Conservation (phyloP, 1,140 invertebrate species). For the Chionoecetes opilio region DNA sequence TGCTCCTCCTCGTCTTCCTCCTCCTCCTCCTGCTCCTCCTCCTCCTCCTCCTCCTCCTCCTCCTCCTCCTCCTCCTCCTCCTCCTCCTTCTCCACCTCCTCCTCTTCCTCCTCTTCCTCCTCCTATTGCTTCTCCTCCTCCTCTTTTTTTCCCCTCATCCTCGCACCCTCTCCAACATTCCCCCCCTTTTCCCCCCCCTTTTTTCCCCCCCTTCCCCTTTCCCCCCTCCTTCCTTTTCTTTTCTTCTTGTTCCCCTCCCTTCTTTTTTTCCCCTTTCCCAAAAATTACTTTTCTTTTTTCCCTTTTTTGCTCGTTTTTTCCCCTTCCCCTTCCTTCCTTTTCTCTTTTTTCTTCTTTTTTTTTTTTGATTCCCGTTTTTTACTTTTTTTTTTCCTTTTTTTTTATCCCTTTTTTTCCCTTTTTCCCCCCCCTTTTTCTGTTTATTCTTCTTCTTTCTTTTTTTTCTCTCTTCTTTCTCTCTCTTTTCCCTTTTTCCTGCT, state of each 20-base stretch:
- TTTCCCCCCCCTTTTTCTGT: not conserved
- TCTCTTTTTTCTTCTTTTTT: not conserved
- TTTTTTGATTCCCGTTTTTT: not conserved
- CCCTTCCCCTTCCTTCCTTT: not conserved
- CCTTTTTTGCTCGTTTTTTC: not conserved
- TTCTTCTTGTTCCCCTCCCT: not conserved
- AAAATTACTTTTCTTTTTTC: not conserved
- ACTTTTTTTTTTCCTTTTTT: not conserved
- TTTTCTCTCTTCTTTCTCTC: constrained; percentile 46
- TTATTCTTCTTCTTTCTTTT: not conserved
- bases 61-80: not conserved
- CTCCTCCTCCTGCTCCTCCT: not conserved
- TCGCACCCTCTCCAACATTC: not conserved
- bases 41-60: not conserved
- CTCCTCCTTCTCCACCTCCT: not conserved
- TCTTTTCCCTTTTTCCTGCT: not conserved
- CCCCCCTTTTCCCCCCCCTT: not conserved
- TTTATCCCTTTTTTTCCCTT: not conserved
- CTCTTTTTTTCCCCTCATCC: no score
- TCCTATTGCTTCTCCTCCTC: not conserved
- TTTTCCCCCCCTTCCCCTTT: not conserved
- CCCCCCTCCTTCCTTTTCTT: not conserved
- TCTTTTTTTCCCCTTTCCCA: not conserved
- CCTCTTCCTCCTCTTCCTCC: no score
- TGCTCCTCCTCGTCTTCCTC: not conserved